Percentiles rank a stretch among this genome's conserved stretches.
These are phyloP conservation scores for Hylaea fasciaria DNA, from an alignment of 2,888 invertebrate genomes.

Conservation along the genomic window DNA sequence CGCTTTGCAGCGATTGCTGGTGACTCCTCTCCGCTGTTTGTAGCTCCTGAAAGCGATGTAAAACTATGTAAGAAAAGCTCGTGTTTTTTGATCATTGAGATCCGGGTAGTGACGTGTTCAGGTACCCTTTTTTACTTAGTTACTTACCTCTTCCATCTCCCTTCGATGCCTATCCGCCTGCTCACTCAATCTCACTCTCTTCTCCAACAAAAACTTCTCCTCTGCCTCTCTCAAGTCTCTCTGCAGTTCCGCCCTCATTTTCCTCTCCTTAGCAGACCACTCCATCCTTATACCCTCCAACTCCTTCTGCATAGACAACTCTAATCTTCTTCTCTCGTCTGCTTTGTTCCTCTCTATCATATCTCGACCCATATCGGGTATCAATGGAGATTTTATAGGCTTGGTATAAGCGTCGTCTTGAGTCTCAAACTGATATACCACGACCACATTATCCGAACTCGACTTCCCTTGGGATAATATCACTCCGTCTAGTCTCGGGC, in stretches of 20 bases:
- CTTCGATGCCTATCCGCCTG: constrained; percentile 74
- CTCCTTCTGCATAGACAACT: constrained; percentile 77
- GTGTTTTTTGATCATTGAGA: too few relatives aligned
- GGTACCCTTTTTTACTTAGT: neutral
- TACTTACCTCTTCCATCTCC: constrained; percentile 78
- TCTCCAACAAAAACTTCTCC: constrained; percentile 73
- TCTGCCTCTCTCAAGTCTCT: constrained; percentile 81
- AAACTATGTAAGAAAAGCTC: too few relatives aligned
- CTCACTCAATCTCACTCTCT: constrained; percentile 71
- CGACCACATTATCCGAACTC: constrained; percentile 75
- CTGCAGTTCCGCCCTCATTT: constrained; percentile 81
- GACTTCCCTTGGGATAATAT: constrained; percentile 79
- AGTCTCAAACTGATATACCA: constrained; percentile 78
- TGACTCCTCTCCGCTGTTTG: constrained; percentile 60
- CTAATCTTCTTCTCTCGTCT: constrained; percentile 73
- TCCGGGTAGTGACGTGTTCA: too few relatives aligned
- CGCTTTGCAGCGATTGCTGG: constrained; percentile 52
- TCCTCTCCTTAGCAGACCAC: constrained; percentile 83
- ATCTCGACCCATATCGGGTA: constrained; percentile 74
- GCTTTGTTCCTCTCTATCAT: constrained; percentile 74
- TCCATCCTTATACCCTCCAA: constrained; percentile 83
- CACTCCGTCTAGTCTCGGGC: constrained; percentile 76
- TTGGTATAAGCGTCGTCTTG: constrained; percentile 64
- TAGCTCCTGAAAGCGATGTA: constrained; percentile 55
- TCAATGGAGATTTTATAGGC: constrained; percentile 68